Conservation (phyloP, 2,797 vertebrate genomes). For the Margarornis squamiger region DNA sequence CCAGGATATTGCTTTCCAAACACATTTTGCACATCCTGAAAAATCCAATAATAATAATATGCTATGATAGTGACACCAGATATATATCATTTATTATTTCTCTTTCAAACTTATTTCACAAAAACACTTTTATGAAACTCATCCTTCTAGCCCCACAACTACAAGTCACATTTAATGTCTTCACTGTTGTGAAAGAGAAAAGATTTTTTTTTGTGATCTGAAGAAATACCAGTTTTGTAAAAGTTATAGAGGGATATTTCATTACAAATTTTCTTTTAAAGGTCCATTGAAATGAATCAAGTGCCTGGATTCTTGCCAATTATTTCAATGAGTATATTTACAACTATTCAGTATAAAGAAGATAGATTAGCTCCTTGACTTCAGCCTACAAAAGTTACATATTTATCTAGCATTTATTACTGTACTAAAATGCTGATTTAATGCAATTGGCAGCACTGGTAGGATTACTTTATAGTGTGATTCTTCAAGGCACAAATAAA, state of each 20-base stretch:
- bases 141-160: not conserved
- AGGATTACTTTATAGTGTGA: not conserved
- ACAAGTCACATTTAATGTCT: not conserved
- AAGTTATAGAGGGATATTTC: not conserved
- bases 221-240: not conserved
- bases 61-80: not conserved
- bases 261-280: not conserved
- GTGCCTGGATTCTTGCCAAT: not conserved
- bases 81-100: not conserved
- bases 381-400: not conserved
- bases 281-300: not conserved
- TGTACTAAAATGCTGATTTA: not conserved
- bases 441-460: not conserved
- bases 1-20: constrained; percentile 11
- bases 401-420: not conserved
- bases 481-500: not conserved
- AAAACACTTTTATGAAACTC: constrained; percentile 23
- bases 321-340: not conserved
- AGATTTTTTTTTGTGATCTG: not conserved
- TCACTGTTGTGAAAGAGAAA: not conserved
- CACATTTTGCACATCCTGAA: not conserved
- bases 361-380: not conserved
- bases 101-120: constrained; percentile 12
- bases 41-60: not conserved
- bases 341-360: not conserved